phyloP scores from a whole-genome alignment of 2,113 vertebrate genomes.

The Vicugna pacos region DNA sequence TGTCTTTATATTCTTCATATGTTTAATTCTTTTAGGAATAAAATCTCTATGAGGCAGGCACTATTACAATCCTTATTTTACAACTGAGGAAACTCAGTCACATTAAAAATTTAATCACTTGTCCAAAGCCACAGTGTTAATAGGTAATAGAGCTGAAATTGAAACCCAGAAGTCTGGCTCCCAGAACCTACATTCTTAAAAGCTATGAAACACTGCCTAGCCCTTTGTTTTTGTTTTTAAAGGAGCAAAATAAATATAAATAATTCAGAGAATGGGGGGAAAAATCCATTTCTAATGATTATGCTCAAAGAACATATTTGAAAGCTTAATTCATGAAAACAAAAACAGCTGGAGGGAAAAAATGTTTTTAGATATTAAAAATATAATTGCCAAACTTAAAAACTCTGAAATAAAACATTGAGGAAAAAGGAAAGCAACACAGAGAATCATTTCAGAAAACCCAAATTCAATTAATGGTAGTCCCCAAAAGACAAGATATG shows the following conservation, averaged over 20 bases:
- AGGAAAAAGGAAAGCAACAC: neutral
- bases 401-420: neutral
- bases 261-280: neutral
- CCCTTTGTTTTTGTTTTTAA: neutral
- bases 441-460: neutral
- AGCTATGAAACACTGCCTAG: neutral
- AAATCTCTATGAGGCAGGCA: slow-evolving; percentile 20
- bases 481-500: slow-evolving; percentile 16
- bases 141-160: slow-evolving; percentile 25
- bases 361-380: slow-evolving; percentile 21
- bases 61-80: slow-evolving; percentile 31
- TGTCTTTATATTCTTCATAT: slow-evolving; percentile 37
- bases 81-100: slow-evolving; percentile 1
- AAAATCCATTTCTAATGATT: neutral
- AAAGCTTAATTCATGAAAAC: slow-evolving; percentile 8
- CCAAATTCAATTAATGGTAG: neutral
- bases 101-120: slow-evolving; percentile 49
- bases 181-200: slow-evolving; percentile 24
- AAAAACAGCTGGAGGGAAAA: neutral
- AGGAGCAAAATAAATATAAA: neutral
- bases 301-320: neutral
- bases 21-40: slow-evolving; percentile 39
- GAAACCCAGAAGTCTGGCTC: slow-evolving; percentile 31
- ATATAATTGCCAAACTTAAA: neutral
- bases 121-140: slow-evolving; percentile 47